These are phyloP conservation scores for Bostrychus sinensis DNA, from an alignment of 2,113 vertebrate species.

Conservation along the genomic window DNA sequence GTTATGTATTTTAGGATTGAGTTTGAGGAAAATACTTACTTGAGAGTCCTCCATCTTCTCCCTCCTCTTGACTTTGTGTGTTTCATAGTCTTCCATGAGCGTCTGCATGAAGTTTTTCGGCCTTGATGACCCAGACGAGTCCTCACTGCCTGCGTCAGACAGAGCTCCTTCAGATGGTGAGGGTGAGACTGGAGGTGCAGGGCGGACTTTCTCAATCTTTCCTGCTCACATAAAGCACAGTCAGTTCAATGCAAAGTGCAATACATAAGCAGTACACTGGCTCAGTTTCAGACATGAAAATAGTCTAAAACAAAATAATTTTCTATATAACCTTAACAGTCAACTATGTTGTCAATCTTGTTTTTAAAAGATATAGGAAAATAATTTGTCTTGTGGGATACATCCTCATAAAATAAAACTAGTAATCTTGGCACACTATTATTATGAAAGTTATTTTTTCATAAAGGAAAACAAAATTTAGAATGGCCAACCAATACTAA, in stretches of 20 bases:
- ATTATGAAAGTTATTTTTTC: no score
- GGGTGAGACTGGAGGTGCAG: slow-evolving; percentile 84
- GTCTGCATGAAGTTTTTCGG: slow-evolving; percentile 98
- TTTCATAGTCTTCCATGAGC: slow-evolving; percentile 96
- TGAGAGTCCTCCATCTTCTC: slow-evolving; percentile 93
- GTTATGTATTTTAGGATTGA: not conserved
- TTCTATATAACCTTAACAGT: no score
- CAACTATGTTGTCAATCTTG: no score
- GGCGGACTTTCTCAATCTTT: slow-evolving; percentile 94
- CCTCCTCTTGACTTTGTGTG: slow-evolving; percentile 93
- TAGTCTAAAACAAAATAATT: no score
- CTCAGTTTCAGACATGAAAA: no score
- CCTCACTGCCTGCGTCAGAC: slow-evolving; percentile 83
- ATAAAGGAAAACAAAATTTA: no score
- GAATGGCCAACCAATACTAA: no score
- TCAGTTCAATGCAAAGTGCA: not conserved
- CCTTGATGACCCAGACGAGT: slow-evolving; percentile 82
- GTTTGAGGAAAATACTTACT: slow-evolving; percentile 81
- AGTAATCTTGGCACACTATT: no score
- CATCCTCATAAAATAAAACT: no score
- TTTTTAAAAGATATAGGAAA: no score
- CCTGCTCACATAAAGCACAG: slow-evolving; percentile 76
- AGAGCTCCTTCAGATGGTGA: slow-evolving; percentile 86
- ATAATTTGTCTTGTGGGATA: no score
- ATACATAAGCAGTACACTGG: not conserved